Evolutionary conservation across 37 sponge, comb jelly and placozoan species (phyloP).

Genomic region (Dysidea cf. avara): DNA sequence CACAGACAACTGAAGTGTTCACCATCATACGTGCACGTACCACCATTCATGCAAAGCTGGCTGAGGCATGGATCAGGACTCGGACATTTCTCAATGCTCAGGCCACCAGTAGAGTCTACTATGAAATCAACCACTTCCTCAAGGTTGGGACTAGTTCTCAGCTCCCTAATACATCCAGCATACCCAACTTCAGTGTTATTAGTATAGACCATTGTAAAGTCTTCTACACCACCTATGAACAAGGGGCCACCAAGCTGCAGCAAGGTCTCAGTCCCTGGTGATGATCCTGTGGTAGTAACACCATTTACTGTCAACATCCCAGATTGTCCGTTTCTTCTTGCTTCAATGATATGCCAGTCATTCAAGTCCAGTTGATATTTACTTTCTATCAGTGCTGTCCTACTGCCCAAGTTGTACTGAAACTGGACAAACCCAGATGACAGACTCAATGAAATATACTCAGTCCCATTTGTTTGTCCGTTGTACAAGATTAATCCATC

Average conservation of each 20-base stretch:
- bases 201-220: slow-evolving; percentile 2
- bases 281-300: slow-evolving; percentile 26
- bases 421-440: slow-evolving; percentile 38
- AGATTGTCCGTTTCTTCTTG: slow-evolving; percentile 19
- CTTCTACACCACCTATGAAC: slow-evolving; percentile 49
- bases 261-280: slow-evolving; percentile 17
- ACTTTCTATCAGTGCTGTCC: slow-evolving; percentile 23
- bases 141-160: neutral
- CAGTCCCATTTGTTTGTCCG: slow-evolving; percentile 22
- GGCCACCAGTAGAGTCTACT: slow-evolving; percentile 20
- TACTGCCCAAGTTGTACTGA: slow-evolving; percentile 39
- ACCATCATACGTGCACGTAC: slow-evolving; percentile 18
- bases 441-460: slow-evolving; percentile 57
- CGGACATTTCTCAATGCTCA: slow-evolving; percentile 24
- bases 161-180: slow-evolving; percentile 48
- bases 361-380: slow-evolving; percentile 10
- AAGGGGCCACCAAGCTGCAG: slow-evolving; percentile 55
- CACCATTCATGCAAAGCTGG: slow-evolving; percentile 38
- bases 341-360: slow-evolving; percentile 62
- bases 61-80: slow-evolving; percentile 1
- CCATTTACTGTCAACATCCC: slow-evolving; percentile 51
- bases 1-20: slow-evolving; percentile 7
- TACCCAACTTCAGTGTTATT: slow-evolving; percentile 39
- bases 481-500: slow-evolving; percentile 56
- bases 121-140: slow-evolving; percentile 17